These are phyloP conservation scores for Channa argus DNA, from an alignment of 2,113 vertebrate species.

Conservation along the genomic window DNA sequence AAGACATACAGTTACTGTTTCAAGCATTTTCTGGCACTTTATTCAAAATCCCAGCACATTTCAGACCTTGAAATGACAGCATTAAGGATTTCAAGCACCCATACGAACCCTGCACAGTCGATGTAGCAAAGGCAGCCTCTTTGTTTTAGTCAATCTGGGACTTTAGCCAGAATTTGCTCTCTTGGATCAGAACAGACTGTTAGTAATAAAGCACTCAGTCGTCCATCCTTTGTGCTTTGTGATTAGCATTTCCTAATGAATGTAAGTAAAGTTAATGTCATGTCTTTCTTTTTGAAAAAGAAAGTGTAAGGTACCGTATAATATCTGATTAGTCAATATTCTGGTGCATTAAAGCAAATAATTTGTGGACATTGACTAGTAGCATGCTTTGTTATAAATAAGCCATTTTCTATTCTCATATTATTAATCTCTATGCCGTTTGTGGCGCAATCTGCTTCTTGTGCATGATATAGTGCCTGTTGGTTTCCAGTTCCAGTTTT, in stretches of 20 bases:
- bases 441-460: not conserved
- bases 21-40: too few relatives aligned
- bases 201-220: not conserved
- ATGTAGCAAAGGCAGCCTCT: not conserved
- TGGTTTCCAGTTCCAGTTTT: not conserved
- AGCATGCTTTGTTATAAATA: too few relatives aligned
- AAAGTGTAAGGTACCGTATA: not conserved
- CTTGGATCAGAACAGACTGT: not conserved
- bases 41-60: too few relatives aligned
- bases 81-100: too few relatives aligned
- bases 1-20: too few relatives aligned
- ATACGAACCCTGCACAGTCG: too few relatives aligned
- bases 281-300: not conserved
- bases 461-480: too few relatives aligned
- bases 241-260: not conserved
- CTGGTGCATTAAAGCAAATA: not conserved
- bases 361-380: too few relatives aligned
- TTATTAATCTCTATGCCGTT: not conserved
- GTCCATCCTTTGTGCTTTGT: not conserved
- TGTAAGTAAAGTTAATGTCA: too few relatives aligned
- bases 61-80: too few relatives aligned
- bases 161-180: not conserved
- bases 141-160: too few relatives aligned
- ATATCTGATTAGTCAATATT: not conserved
- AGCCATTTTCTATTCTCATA: too few relatives aligned